A percentile compares a stretch with the other conserved stretches of the same genome.
phyloP scores from a whole-genome alignment of 1,140 invertebrate species.

The Heliothis virescens region DNA sequence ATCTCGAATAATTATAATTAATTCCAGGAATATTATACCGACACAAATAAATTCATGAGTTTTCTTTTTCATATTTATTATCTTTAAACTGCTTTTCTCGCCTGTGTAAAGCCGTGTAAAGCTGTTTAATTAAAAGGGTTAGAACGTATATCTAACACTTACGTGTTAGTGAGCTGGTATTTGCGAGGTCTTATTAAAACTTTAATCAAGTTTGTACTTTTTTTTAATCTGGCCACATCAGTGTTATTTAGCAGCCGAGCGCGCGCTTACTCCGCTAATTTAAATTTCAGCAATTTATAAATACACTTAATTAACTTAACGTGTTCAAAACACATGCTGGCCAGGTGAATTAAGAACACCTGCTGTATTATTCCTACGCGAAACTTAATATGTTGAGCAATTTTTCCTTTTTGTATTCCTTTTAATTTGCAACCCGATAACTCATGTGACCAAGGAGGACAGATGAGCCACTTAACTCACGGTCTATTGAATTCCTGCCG shows the following conservation, averaged over 20 bases:
- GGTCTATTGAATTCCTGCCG: constrained; percentile 68
- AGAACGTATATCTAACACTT: constrained; percentile 25
- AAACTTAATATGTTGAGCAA: constrained; percentile 78
- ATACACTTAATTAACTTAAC: constrained; percentile 65
- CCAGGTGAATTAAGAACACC: constrained; percentile 79
- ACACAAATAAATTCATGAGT: constrained; percentile 34
- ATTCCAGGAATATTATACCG: constrained; percentile 1
- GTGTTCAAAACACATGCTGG: constrained; percentile 72
- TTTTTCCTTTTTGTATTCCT: constrained; percentile 63
- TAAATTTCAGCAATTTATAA: constrained; percentile 49
- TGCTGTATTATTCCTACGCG: constrained; percentile 68
- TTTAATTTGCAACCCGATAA: constrained; percentile 72
- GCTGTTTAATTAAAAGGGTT: constrained; percentile 26
- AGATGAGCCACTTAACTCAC: constrained; percentile 77
- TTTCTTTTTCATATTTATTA: constrained; percentile 3
- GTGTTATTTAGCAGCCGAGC: constrained; percentile 16
- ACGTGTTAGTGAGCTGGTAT: constrained; percentile 19
- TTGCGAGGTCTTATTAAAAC: constrained; percentile 40
- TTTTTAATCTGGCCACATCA: constrained; percentile 37
- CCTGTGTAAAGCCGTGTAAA: neutral
- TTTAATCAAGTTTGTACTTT: constrained; percentile 36
- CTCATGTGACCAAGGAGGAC: constrained; percentile 66
- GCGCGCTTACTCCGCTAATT: constrained; percentile 40
- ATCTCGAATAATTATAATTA: constrained; percentile 42
- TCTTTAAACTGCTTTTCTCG: neutral